A percentile compares a stretch with the other conserved stretches of the same genome.
Evolutionary conservation across 2,888 invertebrate species (phyloP).

Genomic region (Cerastoderma edule): DNA sequence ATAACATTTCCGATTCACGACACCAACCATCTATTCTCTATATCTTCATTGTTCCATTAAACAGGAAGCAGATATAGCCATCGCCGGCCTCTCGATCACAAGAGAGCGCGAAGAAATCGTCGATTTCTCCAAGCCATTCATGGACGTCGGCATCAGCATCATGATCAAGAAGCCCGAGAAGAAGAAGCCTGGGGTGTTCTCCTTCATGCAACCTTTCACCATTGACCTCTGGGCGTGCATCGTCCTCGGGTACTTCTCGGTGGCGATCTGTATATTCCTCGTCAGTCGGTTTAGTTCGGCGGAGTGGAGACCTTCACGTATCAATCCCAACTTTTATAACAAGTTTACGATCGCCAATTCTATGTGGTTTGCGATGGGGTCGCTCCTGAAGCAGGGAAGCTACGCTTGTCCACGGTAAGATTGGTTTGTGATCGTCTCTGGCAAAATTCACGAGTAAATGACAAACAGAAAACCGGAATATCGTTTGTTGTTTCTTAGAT

Average conservation of each 20-base stretch:
- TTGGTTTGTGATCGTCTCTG: too few species aligned
- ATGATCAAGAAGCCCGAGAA: conserved; percentile 96
- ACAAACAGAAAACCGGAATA: too few species aligned
- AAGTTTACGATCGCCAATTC: conserved; percentile 96
- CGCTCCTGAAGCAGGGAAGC: conserved; percentile 99
- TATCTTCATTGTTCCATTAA: too few species aligned
- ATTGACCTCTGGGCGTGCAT: conserved; percentile 98
- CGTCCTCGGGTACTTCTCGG: conserved; percentile 95
- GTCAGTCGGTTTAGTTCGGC: conserved; percentile 98
- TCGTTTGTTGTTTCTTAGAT: too few species aligned
- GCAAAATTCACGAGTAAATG: too few species aligned
- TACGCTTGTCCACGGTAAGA: conserved; percentile 93
- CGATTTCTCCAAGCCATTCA: conserved; percentile 98
- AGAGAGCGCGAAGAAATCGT: conserved; percentile 96
- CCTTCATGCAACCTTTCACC: conserved; percentile 98
- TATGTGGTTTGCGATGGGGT: conserved; percentile 98
- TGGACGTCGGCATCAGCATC: conserved; percentile 97
- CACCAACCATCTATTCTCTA: too few species aligned
- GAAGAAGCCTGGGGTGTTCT: conserved; percentile 96
- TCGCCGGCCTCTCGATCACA: conserved; percentile 97
- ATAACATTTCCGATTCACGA: too few species aligned
- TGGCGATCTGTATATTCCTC: conserved; percentile 97
- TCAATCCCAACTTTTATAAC: conserved; percentile 82
- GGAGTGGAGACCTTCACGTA: conserved; percentile 91
- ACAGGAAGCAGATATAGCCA: conserved; percentile 97